Evolutionary conservation across 2,888 invertebrate genomes (phyloP).

Genomic region (Drosophila mulleri): DNA sequence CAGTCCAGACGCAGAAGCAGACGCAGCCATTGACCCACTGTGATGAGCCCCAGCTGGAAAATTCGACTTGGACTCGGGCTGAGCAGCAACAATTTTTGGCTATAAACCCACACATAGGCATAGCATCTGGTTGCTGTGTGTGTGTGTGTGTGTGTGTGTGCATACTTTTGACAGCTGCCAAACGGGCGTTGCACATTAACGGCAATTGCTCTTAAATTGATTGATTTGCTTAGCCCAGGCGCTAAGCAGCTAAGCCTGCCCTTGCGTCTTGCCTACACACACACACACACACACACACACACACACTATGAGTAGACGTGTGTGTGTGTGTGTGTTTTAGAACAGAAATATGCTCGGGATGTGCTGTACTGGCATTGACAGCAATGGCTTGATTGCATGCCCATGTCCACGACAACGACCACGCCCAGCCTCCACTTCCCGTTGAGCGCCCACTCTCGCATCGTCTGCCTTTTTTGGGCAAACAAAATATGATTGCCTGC

Average conservation of each 20-base stretch:
- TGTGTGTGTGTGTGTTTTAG: slow-evolving; percentile 19
- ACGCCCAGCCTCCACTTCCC: background rate
- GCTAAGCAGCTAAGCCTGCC: slow-evolving; percentile 30
- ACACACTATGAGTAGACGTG: background rate
- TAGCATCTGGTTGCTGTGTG: slow-evolving; percentile 1
- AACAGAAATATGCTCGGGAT: slow-evolving; percentile 42
- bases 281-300: background rate
- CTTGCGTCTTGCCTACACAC: background rate
- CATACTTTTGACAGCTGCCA: slow-evolving; percentile 73
- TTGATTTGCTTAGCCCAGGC: slow-evolving; percentile 69
- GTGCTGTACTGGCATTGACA: slow-evolving; percentile 61
- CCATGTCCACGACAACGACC: slow-evolving; percentile 3
- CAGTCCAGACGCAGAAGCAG: slow-evolving; percentile 10
- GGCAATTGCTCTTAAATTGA: slow-evolving; percentile 79
- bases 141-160: slow-evolving; percentile 4
- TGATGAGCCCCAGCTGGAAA: slow-evolving; percentile 7
- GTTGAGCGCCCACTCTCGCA: background rate
- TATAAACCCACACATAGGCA: slow-evolving; percentile 34
- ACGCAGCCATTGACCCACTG: slow-evolving; percentile 27
- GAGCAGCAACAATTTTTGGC: slow-evolving; percentile 27
- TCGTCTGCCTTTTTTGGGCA: slow-evolving; percentile 55
- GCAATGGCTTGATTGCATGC: slow-evolving; percentile 66
- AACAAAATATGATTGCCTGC: slow-evolving; percentile 78
- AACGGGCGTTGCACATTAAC: slow-evolving; percentile 76
- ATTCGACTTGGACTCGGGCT: slow-evolving; percentile 12